Conservation (phyloP, 2,113 vertebrate genomes). For the Pyrgilauda ruficollis region DNA sequence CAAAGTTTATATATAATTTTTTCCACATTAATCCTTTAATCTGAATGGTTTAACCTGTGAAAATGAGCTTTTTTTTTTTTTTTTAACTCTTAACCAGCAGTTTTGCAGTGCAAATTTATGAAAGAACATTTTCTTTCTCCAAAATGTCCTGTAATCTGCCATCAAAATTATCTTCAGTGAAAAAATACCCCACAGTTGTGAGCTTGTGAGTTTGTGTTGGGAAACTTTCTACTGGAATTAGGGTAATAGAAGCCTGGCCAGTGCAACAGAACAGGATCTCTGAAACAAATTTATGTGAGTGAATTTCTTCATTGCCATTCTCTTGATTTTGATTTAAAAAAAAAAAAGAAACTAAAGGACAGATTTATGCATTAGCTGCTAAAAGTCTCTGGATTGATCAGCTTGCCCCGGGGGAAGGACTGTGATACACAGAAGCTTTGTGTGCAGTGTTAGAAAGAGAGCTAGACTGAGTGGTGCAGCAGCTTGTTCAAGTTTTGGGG, state of each 20-base stretch:
- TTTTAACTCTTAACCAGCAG: not conserved
- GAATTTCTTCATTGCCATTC: not conserved
- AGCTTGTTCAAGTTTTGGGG: not conserved
- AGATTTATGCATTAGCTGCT: not conserved
- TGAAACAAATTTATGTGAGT: not conserved
- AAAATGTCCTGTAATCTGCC: not conserved
- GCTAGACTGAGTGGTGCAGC: not conserved
- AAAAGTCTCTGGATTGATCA: not conserved
- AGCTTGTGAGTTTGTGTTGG: fast-evolving
- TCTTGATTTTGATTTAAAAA: not conserved
- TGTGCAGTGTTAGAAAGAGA: not conserved
- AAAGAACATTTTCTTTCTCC: slow-evolving; percentile 13
- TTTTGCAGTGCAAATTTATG: not conserved
- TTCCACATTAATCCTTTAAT: slow-evolving; percentile 55
- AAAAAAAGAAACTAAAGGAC: not conserved
- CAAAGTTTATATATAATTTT: slow-evolving; percentile 46
- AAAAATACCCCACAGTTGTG: not conserved
- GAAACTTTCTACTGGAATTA: not conserved
- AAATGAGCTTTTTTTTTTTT: not conserved
- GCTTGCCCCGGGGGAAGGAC: not conserved
- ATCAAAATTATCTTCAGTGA: not conserved
- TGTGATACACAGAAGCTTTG: not conserved
- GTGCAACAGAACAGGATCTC: not conserved
- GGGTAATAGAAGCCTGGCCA: not conserved
- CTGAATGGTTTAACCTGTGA: slow-evolving; percentile 20